Evolutionary conservation across 2,797 vertebrate genomes (phyloP).

Genomic region (Platyrinchus mystaceus): DNA sequence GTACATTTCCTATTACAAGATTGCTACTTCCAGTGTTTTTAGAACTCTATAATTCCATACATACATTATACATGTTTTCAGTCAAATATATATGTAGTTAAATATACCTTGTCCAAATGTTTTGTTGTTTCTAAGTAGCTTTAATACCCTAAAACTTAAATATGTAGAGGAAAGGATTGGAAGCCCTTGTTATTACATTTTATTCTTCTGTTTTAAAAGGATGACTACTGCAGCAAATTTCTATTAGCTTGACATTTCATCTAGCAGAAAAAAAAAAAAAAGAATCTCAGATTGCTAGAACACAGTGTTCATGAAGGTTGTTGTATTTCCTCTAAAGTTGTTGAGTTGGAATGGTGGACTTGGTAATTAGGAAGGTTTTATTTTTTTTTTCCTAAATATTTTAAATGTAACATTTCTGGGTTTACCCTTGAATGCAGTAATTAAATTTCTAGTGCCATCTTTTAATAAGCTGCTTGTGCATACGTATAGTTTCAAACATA

Average conservation of each 20-base stretch:
- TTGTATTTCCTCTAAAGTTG: slow-evolving; percentile 19
- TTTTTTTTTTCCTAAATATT: not conserved
- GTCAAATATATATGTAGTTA: not conserved
- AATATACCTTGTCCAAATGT: not conserved
- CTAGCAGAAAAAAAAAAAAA: not conserved
- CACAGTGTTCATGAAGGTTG: not conserved
- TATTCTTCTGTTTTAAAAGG: slow-evolving; percentile 26
- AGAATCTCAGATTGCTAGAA: not conserved
- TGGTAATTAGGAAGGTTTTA: not conserved
- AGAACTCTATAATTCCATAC: not conserved
- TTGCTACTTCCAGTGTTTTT: not conserved
- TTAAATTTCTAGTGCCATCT: not conserved
- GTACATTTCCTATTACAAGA: not conserved
- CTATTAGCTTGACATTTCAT: not conserved
- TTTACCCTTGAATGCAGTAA: not conserved
- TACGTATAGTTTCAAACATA: not conserved
- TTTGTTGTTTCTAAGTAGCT: not conserved
- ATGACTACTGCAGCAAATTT: slow-evolving; percentile 15
- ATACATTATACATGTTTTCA: not conserved
- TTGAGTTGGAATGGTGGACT: not conserved
- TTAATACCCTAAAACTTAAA: not conserved
- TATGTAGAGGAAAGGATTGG: not conserved
- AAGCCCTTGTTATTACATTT: not conserved
- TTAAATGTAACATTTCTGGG: not conserved
- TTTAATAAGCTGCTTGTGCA: not conserved